Evolutionary conservation across 1,140 invertebrate genomes (phyloP).

Genomic region (Cotesia glomerata): DNA sequence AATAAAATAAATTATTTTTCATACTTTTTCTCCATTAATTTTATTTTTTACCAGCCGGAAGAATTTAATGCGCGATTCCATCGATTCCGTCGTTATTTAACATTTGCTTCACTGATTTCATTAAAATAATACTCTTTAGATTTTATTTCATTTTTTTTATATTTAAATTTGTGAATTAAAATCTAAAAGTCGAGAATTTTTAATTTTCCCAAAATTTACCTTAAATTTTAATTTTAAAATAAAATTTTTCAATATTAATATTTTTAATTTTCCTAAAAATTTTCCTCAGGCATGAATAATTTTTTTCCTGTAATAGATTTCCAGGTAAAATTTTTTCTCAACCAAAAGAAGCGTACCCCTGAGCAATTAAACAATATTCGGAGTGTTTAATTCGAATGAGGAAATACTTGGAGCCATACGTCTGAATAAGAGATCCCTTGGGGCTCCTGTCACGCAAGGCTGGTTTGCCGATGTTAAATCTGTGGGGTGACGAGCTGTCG

Average conservation of each 20-base stretch:
- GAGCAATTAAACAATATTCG: not conserved
- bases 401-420: not conserved
- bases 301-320: too few species aligned
- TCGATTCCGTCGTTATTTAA: not conserved
- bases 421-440: not conserved
- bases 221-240: too few species aligned
- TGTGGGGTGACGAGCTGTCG: constrained; percentile 23
- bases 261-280: too few species aligned
- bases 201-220: too few species aligned
- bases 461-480: too few species aligned
- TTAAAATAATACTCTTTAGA: not conserved
- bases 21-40: not conserved
- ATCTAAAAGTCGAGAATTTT: too few species aligned
- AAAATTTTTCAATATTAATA: too few species aligned
- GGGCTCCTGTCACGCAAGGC: not conserved
- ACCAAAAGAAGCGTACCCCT: too few species aligned
- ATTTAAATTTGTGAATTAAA: too few species aligned
- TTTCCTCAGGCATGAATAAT: too few species aligned
- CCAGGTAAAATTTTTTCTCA: too few species aligned
- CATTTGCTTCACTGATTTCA: not conserved
- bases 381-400: not conserved
- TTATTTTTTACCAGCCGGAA: not conserved
- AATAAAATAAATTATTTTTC: not conserved
- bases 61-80: constrained; percentile 12
- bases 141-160: not conserved